These are phyloP conservation scores for Hypsibius dujardini DNA, from an alignment of 1,140 invertebrate species.

Conservation along the genomic window DNA sequence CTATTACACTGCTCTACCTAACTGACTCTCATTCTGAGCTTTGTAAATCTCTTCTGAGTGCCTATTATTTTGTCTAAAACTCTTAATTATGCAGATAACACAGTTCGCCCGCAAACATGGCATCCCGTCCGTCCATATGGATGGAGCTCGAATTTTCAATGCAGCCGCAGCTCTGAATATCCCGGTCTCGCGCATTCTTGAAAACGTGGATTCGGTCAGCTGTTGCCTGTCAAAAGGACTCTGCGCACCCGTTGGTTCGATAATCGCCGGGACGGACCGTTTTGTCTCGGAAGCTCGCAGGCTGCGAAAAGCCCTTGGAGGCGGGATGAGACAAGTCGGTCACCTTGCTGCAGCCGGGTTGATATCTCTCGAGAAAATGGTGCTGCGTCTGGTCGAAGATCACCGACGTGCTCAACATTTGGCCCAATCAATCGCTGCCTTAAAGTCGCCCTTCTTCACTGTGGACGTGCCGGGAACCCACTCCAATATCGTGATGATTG, in stretches of 20 bases:
- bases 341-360: conserved; percentile 69
- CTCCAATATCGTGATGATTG: conserved; percentile 59
- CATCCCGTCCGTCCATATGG: conserved; percentile 58
- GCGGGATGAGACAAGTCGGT: conserved; percentile 75
- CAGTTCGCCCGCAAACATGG: conserved; percentile 32
- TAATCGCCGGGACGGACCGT: conserved; percentile 53
- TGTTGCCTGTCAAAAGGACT: conserved; percentile 46
- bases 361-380: conserved; percentile 54
- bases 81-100: no score
- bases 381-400: conserved; percentile 50
- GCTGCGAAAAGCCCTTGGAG: conserved; percentile 65
- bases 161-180: conserved; percentile 49
- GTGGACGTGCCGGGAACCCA: conserved; percentile 49
- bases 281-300: conserved; percentile 61
- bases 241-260: conserved; percentile 66
- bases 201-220: conserved; percentile 53
- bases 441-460: conserved; percentile 32
- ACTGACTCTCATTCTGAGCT: no score
- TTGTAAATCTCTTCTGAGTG: no score
- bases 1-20: no score
- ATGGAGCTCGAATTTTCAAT: conserved; percentile 82
- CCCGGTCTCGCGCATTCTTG: conserved; percentile 44
- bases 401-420: conserved; percentile 50
- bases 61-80: no score
- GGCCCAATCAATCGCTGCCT: conserved; percentile 45